Evolutionary conservation across 2,888 invertebrate genomes (phyloP).

Genomic region (Rosalia funebris): DNA sequence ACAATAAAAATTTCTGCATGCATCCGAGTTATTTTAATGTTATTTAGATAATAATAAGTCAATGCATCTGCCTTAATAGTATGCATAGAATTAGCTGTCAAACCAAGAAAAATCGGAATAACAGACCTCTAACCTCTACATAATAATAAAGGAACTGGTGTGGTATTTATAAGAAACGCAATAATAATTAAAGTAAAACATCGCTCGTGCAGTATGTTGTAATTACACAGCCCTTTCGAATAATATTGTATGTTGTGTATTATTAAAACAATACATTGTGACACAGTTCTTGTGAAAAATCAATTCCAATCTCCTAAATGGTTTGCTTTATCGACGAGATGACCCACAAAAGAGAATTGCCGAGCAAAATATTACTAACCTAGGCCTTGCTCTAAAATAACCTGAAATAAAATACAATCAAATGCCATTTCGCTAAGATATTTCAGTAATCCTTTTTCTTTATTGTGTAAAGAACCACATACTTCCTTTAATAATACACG

Average conservation of each 20-base stretch:
- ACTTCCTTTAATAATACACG: no score
- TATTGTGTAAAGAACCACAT: no score
- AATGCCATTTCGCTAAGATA: no score
- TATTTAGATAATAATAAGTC: constrained; percentile 24
- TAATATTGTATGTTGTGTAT: not conserved
- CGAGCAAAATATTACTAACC: constrained; percentile 8
- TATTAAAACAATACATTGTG: constrained; percentile 21
- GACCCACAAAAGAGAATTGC: constrained; percentile 15
- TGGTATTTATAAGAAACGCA: constrained; percentile 23
- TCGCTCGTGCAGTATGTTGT: constrained; percentile 14
- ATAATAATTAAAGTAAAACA: constrained; percentile 29
- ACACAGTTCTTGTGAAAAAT: constrained; percentile 22
- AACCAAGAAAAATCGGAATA: constrained; percentile 23
- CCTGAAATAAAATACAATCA: not conserved
- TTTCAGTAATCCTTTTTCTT: no score
- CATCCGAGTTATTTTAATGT: no score
- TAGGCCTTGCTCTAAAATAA: constrained; percentile 2
- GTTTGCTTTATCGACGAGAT: constrained; percentile 14
- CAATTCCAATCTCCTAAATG: constrained; percentile 26
- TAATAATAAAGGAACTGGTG: constrained; percentile 23
- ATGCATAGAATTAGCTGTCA: constrained; percentile 20
- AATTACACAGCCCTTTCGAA: constrained; percentile 9
- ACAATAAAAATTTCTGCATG: no score
- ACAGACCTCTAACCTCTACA: constrained; percentile 21
- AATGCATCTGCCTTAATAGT: constrained; percentile 24